Conservation (phyloP, 2,888 invertebrate species). For the Glaucopsyche alexis region DNA sequence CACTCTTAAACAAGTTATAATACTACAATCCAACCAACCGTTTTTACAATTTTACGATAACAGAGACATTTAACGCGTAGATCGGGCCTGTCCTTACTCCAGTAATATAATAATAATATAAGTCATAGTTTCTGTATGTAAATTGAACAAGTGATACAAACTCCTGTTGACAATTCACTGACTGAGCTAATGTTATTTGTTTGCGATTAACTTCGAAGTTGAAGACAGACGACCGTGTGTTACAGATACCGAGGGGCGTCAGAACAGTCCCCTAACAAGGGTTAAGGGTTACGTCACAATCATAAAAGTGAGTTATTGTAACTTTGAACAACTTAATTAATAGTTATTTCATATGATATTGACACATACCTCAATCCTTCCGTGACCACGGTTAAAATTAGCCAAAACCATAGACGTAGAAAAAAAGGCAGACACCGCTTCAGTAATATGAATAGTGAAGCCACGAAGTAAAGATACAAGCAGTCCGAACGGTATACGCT, state of each 20-base stretch:
- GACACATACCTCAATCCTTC: too few relatives aligned
- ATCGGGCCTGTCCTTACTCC: not conserved
- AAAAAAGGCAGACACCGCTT: too few relatives aligned
- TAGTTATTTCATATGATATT: too few relatives aligned
- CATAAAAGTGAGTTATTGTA: not conserved
- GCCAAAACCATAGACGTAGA: too few relatives aligned
- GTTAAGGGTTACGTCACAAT: not conserved
- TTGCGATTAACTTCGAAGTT: constrained; percentile 2
- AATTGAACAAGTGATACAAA: constrained; percentile 1
- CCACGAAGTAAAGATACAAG: too few relatives aligned
- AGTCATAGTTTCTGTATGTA: not conserved
- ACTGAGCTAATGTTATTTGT: constrained; percentile 14
- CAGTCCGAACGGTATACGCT: too few relatives aligned
- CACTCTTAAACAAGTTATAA: too few relatives aligned
- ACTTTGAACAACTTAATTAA: not conserved
- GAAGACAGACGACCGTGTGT: not conserved
- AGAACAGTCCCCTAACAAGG: not conserved
- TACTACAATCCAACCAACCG: too few relatives aligned
- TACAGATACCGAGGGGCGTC: not conserved
- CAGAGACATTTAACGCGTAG: not conserved
- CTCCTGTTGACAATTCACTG: constrained; percentile 10
- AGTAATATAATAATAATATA: not conserved
- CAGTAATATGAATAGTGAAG: too few relatives aligned
- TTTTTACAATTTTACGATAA: too few relatives aligned
- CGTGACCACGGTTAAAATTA: too few relatives aligned